These are phyloP conservation scores for Typhlichthys subterraneus DNA, from an alignment of 2,797 vertebrate species.

Conservation along the genomic window DNA sequence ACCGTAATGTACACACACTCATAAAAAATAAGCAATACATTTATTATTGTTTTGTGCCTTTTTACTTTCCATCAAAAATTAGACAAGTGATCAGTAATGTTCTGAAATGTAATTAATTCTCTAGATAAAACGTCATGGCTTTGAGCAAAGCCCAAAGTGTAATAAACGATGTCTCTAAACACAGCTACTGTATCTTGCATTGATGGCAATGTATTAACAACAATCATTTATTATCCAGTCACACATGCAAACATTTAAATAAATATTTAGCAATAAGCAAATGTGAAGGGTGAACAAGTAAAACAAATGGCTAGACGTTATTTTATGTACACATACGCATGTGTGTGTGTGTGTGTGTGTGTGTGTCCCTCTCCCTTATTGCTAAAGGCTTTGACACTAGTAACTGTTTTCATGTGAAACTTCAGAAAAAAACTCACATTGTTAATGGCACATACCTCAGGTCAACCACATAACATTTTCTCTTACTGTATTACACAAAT, in stretches of 20 bases:
- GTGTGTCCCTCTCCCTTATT: neutral
- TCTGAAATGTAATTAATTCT: slow-evolving; percentile 18
- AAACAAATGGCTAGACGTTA: slow-evolving; percentile 30
- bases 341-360: slow-evolving; percentile 24
- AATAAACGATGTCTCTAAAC: slow-evolving; percentile 71
- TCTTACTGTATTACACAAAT: too few relatives aligned
- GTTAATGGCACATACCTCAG: neutral
- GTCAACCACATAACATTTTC: neutral
- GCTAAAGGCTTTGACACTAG: neutral
- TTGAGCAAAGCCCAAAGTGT: slow-evolving; percentile 55
- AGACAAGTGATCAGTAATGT: too few relatives aligned
- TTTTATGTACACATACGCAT: slow-evolving; percentile 53
- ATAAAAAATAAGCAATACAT: too few relatives aligned
- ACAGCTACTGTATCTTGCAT: slow-evolving; percentile 61
- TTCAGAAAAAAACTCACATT: neutral
- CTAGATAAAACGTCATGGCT: slow-evolving; percentile 27
- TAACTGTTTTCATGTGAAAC: neutral
- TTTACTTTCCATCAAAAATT: too few relatives aligned
- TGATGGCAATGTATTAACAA: slow-evolving; percentile 62
- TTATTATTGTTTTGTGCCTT: too few relatives aligned
- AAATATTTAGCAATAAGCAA: slow-evolving; percentile 66
- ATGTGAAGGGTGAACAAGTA: slow-evolving; percentile 13
- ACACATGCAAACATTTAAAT: slow-evolving; percentile 72
- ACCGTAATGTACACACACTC: too few relatives aligned
- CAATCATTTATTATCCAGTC: slow-evolving; percentile 76